Percentiles rank a stretch among this genome's conserved stretches.
Evolutionary conservation across 1,140 invertebrate species (phyloP).

Genomic region (Papilio glaucus): DNA sequence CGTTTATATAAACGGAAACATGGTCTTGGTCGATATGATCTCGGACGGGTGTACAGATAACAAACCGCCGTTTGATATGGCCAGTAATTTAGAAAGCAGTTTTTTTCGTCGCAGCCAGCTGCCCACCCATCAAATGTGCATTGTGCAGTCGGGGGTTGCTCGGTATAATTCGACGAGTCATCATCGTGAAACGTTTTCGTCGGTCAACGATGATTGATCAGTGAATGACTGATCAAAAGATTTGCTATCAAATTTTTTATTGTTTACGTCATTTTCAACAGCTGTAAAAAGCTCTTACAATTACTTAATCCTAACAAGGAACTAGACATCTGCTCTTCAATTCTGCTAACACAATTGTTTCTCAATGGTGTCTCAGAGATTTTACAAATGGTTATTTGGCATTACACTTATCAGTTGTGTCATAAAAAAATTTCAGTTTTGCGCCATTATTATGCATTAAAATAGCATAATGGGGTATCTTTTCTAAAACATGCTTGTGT

Average conservation of each 20-base stretch:
- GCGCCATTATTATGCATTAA: no score
- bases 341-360: no score
- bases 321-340: not conserved
- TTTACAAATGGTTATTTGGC: no score
- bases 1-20: constrained; percentile 64
- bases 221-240: constrained; percentile 41
- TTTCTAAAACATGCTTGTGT: no score
- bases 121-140: constrained; percentile 75
- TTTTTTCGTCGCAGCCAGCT: constrained; percentile 74
- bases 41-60: constrained; percentile 60
- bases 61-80: constrained; percentile 57
- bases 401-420: no score
- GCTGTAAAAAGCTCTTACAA: constrained; percentile 10
- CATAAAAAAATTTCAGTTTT: no score
- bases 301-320: not conserved
- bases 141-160: constrained; percentile 68
- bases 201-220: constrained; percentile 46
- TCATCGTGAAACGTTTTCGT: constrained; percentile 57
- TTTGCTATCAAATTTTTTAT: constrained; percentile 29
- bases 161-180: constrained; percentile 67
- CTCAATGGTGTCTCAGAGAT: no score
- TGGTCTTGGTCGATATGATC: constrained; percentile 64
- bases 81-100: constrained; percentile 75
- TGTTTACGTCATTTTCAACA: constrained; percentile 34
- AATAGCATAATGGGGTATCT: no score